These are phyloP conservation scores for Pseudolaguvia tuberculata DNA, from an alignment of 2,113 vertebrate genomes.

Conservation along the genomic window DNA sequence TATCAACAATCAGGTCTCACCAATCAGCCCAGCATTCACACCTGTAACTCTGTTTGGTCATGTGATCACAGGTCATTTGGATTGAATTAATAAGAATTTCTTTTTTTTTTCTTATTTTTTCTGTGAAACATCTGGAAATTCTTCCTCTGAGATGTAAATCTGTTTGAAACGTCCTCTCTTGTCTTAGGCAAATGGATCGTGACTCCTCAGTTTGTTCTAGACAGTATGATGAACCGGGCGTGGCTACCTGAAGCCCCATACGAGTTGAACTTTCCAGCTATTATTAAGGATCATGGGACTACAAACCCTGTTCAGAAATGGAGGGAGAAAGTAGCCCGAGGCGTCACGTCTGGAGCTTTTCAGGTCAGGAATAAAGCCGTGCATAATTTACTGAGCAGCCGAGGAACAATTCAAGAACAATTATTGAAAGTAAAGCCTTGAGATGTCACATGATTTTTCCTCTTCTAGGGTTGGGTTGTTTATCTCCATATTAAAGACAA, in stretches of 20 bases:
- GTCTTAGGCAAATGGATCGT: constrained; percentile 90
- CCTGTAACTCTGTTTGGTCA: too few species aligned
- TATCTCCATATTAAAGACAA: constrained; percentile 71
- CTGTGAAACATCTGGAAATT: too few species aligned
- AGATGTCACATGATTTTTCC: neutral
- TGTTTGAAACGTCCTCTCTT: constrained; percentile 7
- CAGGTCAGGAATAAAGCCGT: constrained; percentile 54
- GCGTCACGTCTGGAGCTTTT: constrained; percentile 78
- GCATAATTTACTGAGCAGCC: neutral
- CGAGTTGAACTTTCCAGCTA: constrained; percentile 70
- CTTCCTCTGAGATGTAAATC: too few species aligned
- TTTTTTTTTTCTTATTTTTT: too few species aligned
- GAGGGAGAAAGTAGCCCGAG: constrained; percentile 71
- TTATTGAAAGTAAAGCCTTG: neutral
- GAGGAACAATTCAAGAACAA: neutral
- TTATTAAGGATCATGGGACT: neutral
- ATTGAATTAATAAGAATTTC: too few species aligned
- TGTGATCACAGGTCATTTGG: too few species aligned
- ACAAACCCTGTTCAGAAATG: constrained; percentile 62
- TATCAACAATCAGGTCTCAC: too few species aligned
- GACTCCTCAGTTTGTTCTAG: constrained; percentile 85
- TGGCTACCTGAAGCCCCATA: constrained; percentile 88
- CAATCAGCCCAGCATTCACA: too few species aligned
- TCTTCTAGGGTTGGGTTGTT: constrained; percentile 77
- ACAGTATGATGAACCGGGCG: constrained; percentile 80